These are phyloP conservation scores for Psittacula echo DNA, from an alignment of 2,797 vertebrate genomes.

Conservation along the genomic window DNA sequence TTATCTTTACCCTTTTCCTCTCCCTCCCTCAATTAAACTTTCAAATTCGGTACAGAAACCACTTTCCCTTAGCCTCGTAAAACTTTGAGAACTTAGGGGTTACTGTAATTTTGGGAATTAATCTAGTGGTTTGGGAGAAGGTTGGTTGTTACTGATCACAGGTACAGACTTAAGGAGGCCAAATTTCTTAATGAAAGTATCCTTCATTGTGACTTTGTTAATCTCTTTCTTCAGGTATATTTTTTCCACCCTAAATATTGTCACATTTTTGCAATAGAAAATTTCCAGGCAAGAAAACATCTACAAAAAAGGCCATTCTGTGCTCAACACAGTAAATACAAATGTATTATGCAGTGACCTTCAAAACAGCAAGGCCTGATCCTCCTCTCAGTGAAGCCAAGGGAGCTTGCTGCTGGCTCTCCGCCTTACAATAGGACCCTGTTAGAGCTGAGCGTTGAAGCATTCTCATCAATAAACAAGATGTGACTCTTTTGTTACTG, in stretches of 20 bases:
- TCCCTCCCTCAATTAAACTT: neutral
- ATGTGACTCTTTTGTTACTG: constrained; percentile 38
- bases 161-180: neutral
- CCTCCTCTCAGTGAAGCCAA: neutral
- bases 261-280: neutral
- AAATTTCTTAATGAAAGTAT: neutral
- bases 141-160: neutral
- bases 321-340: neutral
- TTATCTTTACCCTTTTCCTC: neutral
- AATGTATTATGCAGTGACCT: constrained; percentile 48
- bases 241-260: neutral
- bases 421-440: neutral
- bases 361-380: constrained; percentile 21
- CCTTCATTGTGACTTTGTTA: neutral
- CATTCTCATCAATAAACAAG: constrained; percentile 54
- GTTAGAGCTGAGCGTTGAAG: neutral
- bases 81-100: neutral
- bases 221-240: neutral
- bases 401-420: constrained; percentile 18
- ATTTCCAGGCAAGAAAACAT: neutral
- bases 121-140: neutral
- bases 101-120: neutral
- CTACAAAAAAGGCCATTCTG: neutral
- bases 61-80: neutral
- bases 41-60: neutral